Evolutionary conservation across 2,888 invertebrate genomes (phyloP).

Genomic region (Cremastobaeus sp.): DNA sequence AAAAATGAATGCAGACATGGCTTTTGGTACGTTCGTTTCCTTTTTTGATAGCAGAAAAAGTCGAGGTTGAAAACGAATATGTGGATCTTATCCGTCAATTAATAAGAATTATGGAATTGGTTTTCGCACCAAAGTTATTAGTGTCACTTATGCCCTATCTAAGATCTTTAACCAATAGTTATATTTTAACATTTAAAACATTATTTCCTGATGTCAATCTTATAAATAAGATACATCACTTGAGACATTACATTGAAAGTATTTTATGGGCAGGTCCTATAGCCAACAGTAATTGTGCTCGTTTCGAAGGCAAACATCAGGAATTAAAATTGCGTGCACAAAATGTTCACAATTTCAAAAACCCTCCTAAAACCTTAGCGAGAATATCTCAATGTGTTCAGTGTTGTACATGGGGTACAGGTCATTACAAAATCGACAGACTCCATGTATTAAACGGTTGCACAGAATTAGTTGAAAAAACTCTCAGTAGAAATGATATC

Average conservation of each 20-base stretch:
- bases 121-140: conserved; percentile 20
- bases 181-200: not conserved
- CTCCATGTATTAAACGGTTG: conserved; percentile 8
- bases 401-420: conserved; percentile 25
- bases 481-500: not conserved
- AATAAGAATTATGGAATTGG: conserved; percentile 10
- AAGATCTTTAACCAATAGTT: too few species aligned
- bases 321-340: conserved; percentile 37
- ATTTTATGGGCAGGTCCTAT: conserved; percentile 47
- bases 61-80: conserved; percentile 37
- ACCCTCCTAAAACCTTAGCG: conserved; percentile 49
- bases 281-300: conserved; percentile 29
- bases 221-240: conserved; percentile 63
- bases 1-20: conserved; percentile 62
- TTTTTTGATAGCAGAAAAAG: conserved; percentile 51
- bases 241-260: too few species aligned
- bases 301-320: conserved; percentile 52
- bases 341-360: conserved; percentile 53
- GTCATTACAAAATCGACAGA: conserved; percentile 13
- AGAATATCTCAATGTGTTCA: conserved; percentile 33
- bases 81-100: conserved; percentile 1
- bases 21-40: conserved; percentile 52
- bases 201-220: conserved; percentile 56
- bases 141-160: conserved; percentile 25
- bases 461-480: not conserved